Conservation (phyloP, 1,140 invertebrate species). For the Melipona quadrifasciata region DNA sequence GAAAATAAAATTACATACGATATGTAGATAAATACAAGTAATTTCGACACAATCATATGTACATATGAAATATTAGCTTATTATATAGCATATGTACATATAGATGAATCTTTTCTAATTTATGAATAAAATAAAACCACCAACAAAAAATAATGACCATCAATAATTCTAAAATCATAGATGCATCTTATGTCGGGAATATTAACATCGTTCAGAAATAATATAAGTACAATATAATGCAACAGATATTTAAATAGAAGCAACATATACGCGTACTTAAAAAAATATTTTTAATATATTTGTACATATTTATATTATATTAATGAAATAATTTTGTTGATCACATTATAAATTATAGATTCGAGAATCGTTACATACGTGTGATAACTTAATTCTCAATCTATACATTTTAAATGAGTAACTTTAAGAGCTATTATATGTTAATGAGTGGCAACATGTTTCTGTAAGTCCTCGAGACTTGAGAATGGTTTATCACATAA, state of each 20-base stretch:
- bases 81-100: slow-evolving; percentile 6
- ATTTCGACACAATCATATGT: not conserved
- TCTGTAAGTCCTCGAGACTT: slow-evolving; percentile 72
- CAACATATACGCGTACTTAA: not conserved
- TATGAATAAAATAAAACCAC: no score
- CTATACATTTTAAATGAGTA: no score
- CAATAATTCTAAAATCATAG: not conserved
- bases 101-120: not conserved
- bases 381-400: not conserved
- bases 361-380: not conserved
- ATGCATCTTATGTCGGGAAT: not conserved
- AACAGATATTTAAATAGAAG: not conserved
- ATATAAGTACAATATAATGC: not conserved
- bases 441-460: slow-evolving; percentile 77
- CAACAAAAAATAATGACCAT: not conserved
- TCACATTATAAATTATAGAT: not conserved
- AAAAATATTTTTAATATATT: not conserved
- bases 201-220: not conserved
- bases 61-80: slow-evolving; percentile 8
- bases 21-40: not conserved
- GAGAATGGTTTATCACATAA: slow-evolving; percentile 76
- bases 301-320: slow-evolving; percentile 11
- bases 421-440: not conserved
- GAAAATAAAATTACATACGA: slow-evolving; percentile 18
- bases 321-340: not conserved